Evolutionary conservation across 2,113 vertebrate genomes (phyloP).

Genomic region (Chinchilla lanigera): DNA sequence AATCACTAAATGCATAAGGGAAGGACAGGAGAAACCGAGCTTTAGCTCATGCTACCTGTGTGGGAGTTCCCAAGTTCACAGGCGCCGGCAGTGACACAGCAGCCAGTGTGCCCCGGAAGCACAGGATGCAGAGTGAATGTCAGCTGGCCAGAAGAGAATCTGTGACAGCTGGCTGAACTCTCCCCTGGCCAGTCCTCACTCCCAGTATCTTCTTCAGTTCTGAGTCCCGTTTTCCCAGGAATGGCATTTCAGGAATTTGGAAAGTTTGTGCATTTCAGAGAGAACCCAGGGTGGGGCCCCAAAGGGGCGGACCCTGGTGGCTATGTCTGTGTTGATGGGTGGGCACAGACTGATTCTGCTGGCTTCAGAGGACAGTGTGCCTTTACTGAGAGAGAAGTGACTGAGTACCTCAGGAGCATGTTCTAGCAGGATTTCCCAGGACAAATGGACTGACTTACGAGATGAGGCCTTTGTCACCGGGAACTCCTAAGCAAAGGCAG

Average conservation of each 20-base stretch:
- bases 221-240: not conserved
- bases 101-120: not conserved
- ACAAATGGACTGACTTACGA: not conserved
- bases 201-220: not conserved
- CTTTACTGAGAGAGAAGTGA: conserved; percentile 12
- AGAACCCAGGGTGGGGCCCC: not conserved
- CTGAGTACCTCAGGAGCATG: not conserved
- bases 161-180: not conserved
- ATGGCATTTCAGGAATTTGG: not conserved
- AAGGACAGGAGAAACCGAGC: not conserved
- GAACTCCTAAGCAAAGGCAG: conserved; percentile 31
- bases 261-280: not conserved
- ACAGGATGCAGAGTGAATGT: not conserved
- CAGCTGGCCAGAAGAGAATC: not conserved
- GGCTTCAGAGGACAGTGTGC: not conserved
- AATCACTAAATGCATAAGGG: not conserved
- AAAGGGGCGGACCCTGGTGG: not conserved
- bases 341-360: not conserved
- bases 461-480: not conserved
- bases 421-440: conserved; percentile 23
- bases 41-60: not conserved
- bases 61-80: not conserved
- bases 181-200: not conserved
- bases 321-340: not conserved
- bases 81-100: not conserved